phyloP scores from a whole-genome alignment of 2,888 invertebrate genomes.

The Netelia melanura region DNA sequence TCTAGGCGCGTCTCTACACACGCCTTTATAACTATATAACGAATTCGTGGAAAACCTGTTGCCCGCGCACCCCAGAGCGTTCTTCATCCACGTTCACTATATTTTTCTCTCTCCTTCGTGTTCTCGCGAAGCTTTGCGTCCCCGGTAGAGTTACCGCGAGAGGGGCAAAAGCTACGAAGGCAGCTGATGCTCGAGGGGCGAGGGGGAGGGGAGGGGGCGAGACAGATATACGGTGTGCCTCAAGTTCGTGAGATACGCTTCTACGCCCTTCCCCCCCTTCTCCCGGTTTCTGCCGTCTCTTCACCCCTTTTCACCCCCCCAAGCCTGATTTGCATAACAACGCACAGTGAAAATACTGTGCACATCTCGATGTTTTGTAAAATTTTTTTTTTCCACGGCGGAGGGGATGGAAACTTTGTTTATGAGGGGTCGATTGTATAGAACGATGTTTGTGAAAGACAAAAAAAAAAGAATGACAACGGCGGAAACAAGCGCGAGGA shows the following conservation, averaged over 20 bases:
- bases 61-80: slow-evolving; percentile 56
- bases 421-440: slow-evolving; percentile 21
- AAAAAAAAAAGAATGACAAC: slow-evolving; percentile 23
- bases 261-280: not conserved
- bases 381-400: not conserved
- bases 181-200: slow-evolving; percentile 20
- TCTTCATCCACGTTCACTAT: slow-evolving; percentile 28
- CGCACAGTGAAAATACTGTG: slow-evolving; percentile 52
- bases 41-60: slow-evolving; percentile 72
- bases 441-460: slow-evolving; percentile 21
- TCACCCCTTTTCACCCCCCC: not conserved
- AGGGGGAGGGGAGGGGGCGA: not conserved
- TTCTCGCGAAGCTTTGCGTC: slow-evolving; percentile 56
- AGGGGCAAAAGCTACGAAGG: slow-evolving; percentile 34
- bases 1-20: slow-evolving; percentile 20
- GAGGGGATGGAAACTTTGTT: slow-evolving; percentile 28
- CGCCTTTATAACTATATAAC: slow-evolving; percentile 47
- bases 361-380: slow-evolving; percentile 29
- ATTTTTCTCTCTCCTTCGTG: slow-evolving; percentile 17
- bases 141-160: slow-evolving; percentile 46
- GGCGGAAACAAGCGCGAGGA: not conserved
- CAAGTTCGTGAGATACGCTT: slow-evolving; percentile 41
- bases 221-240: slow-evolving; percentile 19
- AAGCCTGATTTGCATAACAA: slow-evolving; percentile 62
- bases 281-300: not conserved